Evolutionary conservation across 2,113 vertebrate genomes (phyloP), one percentile per base, ranked within the genome.

Genomic region (Paramormyrops kingsleyae): DNA sequence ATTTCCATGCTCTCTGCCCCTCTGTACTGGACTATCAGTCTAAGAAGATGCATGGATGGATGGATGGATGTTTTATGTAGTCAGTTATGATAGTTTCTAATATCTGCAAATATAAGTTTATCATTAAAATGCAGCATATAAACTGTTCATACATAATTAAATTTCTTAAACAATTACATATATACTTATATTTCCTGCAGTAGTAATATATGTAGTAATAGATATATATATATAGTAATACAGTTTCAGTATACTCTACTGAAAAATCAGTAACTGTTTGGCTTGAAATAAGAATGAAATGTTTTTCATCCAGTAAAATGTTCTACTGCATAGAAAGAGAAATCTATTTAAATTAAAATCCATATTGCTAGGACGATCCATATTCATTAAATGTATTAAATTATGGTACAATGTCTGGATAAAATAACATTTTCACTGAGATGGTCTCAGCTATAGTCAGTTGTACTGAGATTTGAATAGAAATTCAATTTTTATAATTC

Each of bases 331-430:
- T 80, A 80, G 35, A 80, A 35, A 42, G 35, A 80, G 35, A 80
- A 80, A 80, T 80, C 74, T 42, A 42, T 80, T 80, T 80, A 80
- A 80, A 80, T 80, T 80, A 80, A 80, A 80, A 80, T 80, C 74
- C 74, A 80, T 42, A 80, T 80, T 80, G 74, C 74, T 39, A 80
- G 74, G 35, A 42, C 35, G 15, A 80, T 80, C 74, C 74, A 80
- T 80, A 80, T 80, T 80, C 74, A 80, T 80, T 80, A 80, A 80
- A 80, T 35, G 74, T 39, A 80, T 80, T 80, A 42, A 80, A 80
- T 80, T 80, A 80, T 80, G 74, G 31, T 80, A 80, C 74, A 42
- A 80, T 80, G 74, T 80, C 74, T 80, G 15, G 35, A 17, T 80
- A 80, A 80, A 77, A 80, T 80, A 80, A 80, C 35, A 80, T 80